phyloP scores from a whole-genome alignment of 1,140 invertebrate genomes.

The Daktulosphaira vitifoliae region DNA sequence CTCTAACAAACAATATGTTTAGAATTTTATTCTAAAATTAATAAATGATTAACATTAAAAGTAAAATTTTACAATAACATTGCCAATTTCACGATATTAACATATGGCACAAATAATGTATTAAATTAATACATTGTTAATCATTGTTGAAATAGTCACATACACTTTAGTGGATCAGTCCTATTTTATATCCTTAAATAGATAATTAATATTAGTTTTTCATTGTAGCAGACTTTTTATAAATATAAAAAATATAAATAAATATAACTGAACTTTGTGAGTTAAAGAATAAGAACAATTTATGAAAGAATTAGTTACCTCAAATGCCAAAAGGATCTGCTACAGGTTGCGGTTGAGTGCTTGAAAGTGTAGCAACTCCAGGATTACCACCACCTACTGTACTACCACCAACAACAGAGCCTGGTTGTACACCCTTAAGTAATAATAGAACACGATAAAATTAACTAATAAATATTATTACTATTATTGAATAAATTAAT shows the following conservation, averaged over 20 bases:
- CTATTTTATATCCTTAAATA: conserved; percentile 22
- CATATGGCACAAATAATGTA: conserved; percentile 14
- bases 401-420: conserved; percentile 31
- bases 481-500: too few relatives aligned
- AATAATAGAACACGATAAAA: conserved; percentile 20
- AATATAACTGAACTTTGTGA: too few relatives aligned
- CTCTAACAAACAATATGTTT: too few relatives aligned
- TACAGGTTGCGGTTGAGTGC: conserved; percentile 23
- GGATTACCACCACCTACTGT: conserved; percentile 31
- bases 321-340: conserved; percentile 30
- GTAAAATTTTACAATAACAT: conserved; percentile 2
- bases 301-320: conserved; percentile 5
- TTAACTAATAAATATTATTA: conserved; percentile 4
- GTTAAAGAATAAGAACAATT: background rate
- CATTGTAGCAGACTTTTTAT: too few relatives aligned
- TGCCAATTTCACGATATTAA: conserved; percentile 19
- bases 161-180: background rate
- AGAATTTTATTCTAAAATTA: too few relatives aligned
- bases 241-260: too few relatives aligned
- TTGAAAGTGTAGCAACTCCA: conserved; percentile 15
- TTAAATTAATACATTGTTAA: background rate
- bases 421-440: conserved; percentile 31
- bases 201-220: background rate
- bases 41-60: conserved; percentile 10
- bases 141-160: too few relatives aligned